Percentiles rank a stretch among this genome's conserved stretches.
Conservation (phyloP, 2,113 vertebrate genomes). For the Nicator chloris region DNA sequence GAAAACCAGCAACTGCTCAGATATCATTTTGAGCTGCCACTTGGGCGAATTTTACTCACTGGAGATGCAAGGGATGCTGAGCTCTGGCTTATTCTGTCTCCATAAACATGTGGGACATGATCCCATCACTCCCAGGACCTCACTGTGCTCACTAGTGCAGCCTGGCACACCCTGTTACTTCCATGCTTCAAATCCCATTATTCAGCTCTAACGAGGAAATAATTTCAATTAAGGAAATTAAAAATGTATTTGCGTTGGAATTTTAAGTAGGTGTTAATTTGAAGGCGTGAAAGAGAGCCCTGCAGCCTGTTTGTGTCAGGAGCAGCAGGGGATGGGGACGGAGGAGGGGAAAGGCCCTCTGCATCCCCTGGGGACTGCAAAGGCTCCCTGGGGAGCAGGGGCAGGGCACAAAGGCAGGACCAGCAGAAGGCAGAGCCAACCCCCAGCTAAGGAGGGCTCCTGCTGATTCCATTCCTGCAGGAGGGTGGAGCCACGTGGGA, state of each 20-base stretch:
- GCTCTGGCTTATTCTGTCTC: background rate
- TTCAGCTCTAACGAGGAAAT: constrained; percentile 20
- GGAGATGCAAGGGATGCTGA: background rate
- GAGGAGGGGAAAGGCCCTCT: background rate
- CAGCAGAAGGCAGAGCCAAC: background rate
- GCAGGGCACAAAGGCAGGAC: background rate
- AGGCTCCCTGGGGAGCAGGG: background rate
- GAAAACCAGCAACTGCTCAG: background rate
- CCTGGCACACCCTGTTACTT: background rate
- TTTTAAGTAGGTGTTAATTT: constrained; percentile 38
- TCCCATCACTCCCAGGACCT: background rate
- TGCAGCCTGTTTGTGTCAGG: background rate
- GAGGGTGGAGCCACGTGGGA: background rate
- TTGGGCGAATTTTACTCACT: background rate
- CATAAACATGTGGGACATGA: rapidly evolving
- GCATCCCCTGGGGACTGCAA: background rate
- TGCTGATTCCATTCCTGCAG: background rate
- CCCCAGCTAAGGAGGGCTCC: background rate
- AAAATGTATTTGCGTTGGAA: constrained; percentile 25
- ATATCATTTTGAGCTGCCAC: background rate
- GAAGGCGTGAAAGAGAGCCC: background rate
- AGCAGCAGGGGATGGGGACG: background rate
- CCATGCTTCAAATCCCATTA: background rate
- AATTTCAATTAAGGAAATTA: constrained; percentile 55
- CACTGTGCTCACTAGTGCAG: rapidly evolving